A percentile compares a stretch with the other conserved stretches of the same genome.
Evolutionary conservation across 2,797 vertebrate genomes (phyloP).

Genomic region (Percopsis omiscomaycus): DNA sequence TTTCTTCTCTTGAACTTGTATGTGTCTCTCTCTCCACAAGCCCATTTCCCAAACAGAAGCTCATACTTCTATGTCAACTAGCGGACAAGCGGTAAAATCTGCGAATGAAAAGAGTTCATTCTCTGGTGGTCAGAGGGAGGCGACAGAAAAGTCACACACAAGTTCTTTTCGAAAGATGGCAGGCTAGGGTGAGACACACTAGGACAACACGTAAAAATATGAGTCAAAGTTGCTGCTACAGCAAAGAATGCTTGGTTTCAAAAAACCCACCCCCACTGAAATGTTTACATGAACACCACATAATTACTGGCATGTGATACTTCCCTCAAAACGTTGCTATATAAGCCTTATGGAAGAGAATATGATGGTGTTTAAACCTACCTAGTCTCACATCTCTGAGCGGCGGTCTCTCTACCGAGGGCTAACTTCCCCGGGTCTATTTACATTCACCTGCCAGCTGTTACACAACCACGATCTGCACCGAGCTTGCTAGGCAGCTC

Average conservation of each 20-base stretch:
- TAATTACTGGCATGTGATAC: not conserved
- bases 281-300: too few species aligned
- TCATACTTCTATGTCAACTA: slow-evolving; percentile 25
- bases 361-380: slow-evolving; percentile 34
- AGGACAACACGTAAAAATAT: too few species aligned
- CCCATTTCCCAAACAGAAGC: slow-evolving; percentile 8
- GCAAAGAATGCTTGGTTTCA: too few species aligned
- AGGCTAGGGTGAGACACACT: too few species aligned
- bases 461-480: slow-evolving; percentile 56
- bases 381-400: slow-evolving; percentile 62
- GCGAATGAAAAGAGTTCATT: slow-evolving; percentile 9
- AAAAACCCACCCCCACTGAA: too few species aligned
- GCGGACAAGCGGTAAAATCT: slow-evolving; percentile 18
- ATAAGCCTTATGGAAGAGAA: too few species aligned
- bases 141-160: not conserved
- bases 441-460: slow-evolving; percentile 63
- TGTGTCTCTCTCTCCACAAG: slow-evolving; percentile 4
- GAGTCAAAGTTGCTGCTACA: too few species aligned
- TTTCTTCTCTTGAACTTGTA: not conserved
- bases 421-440: slow-evolving; percentile 48
- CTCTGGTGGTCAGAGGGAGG: not conserved
- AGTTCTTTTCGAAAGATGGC: too few species aligned
- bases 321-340: not conserved
- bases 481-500: slow-evolving; percentile 16
- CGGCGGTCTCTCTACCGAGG: slow-evolving; percentile 47